Percentiles rank a stretch among this genome's conserved stretches.
Conservation (phyloP, 2,888 invertebrate species). For the Axea sp. region DNA sequence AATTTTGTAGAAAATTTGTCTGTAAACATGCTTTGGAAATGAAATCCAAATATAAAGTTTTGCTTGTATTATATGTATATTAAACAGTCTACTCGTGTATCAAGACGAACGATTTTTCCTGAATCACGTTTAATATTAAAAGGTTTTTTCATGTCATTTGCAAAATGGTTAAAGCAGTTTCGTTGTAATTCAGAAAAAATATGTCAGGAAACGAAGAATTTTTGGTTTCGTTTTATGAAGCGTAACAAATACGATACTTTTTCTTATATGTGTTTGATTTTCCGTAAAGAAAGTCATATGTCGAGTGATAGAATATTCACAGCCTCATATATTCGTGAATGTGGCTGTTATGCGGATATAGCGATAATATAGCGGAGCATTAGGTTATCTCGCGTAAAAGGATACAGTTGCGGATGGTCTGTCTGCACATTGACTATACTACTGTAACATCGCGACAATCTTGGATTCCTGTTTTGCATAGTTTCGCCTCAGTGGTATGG, state of each 20-base stretch:
- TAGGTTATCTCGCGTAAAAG: conserved; percentile 70
- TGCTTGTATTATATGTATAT: too few species aligned
- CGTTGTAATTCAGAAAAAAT: conserved; percentile 2
- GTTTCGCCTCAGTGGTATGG: too few species aligned
- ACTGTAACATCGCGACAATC: conserved; percentile 4
- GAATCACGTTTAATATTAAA: conserved; percentile 12
- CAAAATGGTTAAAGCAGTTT: conserved; percentile 3
- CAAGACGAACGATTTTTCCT: background rate
- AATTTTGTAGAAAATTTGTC: too few species aligned
- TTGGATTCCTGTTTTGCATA: background rate
- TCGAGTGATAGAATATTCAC: conserved; percentile 43
- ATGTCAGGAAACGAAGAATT: conserved; percentile 1
- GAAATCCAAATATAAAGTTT: background rate
- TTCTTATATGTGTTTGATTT: conserved; percentile 38
- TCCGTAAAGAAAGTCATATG: conserved; percentile 26
- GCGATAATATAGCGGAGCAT: conserved; percentile 73
- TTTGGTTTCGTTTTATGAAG: conserved; percentile 15
- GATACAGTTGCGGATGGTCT: conserved; percentile 29
- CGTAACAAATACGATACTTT: conserved; percentile 20
- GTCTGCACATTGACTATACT: conserved; percentile 30
- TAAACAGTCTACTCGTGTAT: background rate
- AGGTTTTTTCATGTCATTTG: conserved; percentile 6
- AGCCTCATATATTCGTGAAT: conserved; percentile 42
- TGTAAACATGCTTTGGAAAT: background rate
- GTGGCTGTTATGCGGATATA: conserved; percentile 56